A percentile compares a stretch with the other conserved stretches of the same genome.
phyloP scores from a whole-genome alignment of 2,888 invertebrate species.

The Pristionchus entomophagus region DNA sequence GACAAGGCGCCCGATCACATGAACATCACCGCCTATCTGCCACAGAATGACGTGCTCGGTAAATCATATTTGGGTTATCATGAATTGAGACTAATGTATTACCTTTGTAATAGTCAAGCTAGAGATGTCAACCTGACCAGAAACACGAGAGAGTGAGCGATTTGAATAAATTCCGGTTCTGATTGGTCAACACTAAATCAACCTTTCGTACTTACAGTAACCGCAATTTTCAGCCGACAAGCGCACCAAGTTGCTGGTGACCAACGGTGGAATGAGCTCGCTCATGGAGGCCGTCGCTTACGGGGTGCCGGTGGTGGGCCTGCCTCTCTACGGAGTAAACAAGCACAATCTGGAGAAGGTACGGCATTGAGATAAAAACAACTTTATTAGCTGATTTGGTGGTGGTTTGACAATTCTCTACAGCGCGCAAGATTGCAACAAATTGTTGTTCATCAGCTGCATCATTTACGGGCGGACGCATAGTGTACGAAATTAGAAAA shows the following conservation, averaged over 20 bases:
- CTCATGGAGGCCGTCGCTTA: constrained; percentile 73
- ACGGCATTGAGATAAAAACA: too few species aligned
- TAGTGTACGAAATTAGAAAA: too few species aligned
- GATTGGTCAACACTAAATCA: too few species aligned
- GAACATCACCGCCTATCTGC: constrained; percentile 74
- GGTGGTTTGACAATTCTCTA: too few species aligned
- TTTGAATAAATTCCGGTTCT: not conserved
- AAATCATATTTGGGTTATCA: not conserved
- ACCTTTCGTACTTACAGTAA: too few species aligned
- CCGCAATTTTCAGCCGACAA: constrained; percentile 62
- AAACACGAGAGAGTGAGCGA: too few species aligned
- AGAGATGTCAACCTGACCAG: too few species aligned
- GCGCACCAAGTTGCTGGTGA: constrained; percentile 68
- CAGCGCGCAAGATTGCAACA: too few species aligned
- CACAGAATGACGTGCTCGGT: constrained; percentile 74
- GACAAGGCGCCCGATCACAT: constrained; percentile 68
- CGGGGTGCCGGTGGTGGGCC: constrained; percentile 73
- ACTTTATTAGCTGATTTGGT: too few species aligned
- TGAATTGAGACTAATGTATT: not conserved
- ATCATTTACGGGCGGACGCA: too few species aligned
- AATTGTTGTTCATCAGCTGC: too few species aligned
- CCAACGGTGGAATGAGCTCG: constrained; percentile 74
- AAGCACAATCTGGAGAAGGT: constrained; percentile 70
- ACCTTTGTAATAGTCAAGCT: too few species aligned
- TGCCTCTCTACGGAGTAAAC: constrained; percentile 74